Evolutionary conservation across 2,797 vertebrate genomes (phyloP).

Genomic region (Myotis findleyi): DNA sequence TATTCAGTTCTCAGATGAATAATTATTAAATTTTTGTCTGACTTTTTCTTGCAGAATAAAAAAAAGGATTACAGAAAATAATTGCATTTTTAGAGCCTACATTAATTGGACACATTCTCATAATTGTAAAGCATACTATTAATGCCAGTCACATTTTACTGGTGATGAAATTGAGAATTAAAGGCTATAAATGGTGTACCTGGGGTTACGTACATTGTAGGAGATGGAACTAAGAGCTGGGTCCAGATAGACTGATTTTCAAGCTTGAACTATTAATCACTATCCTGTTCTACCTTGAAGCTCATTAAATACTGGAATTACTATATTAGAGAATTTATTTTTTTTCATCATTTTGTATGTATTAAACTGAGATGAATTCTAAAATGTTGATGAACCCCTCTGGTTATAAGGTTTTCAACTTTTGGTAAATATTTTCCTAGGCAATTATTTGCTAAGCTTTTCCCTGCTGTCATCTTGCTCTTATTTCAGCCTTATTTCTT

Average conservation of each 20-base stretch:
- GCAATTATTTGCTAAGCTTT: slow-evolving; percentile 54
- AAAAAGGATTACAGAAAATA: slow-evolving; percentile 38
- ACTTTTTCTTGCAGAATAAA: slow-evolving; percentile 30
- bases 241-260: not conserved
- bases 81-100: slow-evolving; percentile 45
- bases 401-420: slow-evolving; percentile 14
- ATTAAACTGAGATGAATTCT: slow-evolving; percentile 17
- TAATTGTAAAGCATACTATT: not conserved
- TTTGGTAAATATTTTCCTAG: slow-evolving; percentile 35
- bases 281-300: not conserved
- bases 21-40: slow-evolving; percentile 39
- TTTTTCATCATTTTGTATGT: not conserved
- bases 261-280: not conserved
- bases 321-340: not conserved
- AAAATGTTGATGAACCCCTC: not conserved
- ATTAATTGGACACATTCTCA: slow-evolving; percentile 48
- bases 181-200: not conserved
- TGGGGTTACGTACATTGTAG: not conserved
- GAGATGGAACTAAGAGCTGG: not conserved
- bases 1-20: slow-evolving; percentile 38
- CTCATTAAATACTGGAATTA: not conserved
- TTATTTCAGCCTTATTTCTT: slow-evolving; percentile 79
- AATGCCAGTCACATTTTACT: not conserved
- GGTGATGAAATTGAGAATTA: not conserved
- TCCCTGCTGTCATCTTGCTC: slow-evolving; percentile 5